Percentiles rank a stretch among this genome's conserved stretches.
Evolutionary conservation across 2,113 vertebrate species (phyloP).

Genomic region (Coreoperca whiteheadi): DNA sequence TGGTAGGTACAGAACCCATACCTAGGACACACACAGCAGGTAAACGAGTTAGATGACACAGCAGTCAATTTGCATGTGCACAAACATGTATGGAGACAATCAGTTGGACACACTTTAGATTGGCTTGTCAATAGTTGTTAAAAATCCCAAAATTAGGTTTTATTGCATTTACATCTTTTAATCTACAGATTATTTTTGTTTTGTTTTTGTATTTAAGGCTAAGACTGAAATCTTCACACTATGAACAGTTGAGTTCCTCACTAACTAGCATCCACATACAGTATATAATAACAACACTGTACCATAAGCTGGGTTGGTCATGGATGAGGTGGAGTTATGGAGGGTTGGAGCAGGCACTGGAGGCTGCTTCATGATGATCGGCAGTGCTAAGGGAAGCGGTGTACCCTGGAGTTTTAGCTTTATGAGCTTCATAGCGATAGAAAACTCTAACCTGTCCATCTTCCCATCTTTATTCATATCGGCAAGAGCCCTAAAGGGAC

Average conservation of each 20-base stretch:
- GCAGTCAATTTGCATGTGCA: background rate
- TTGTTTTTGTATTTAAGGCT: background rate
- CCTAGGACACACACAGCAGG: slow-evolving; percentile 76
- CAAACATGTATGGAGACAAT: background rate
- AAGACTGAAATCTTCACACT: background rate
- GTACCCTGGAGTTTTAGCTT: slow-evolving; percentile 96
- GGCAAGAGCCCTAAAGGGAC: slow-evolving; percentile 87
- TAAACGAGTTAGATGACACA: background rate
- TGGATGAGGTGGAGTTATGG: slow-evolving; percentile 53
- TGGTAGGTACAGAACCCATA: slow-evolving; percentile 90
- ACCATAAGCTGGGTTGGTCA: slow-evolving; percentile 91
- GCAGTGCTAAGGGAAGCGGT: slow-evolving; percentile 88
- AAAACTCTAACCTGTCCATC: slow-evolving; percentile 97
- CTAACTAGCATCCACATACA: background rate
- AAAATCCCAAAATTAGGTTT: slow-evolving; percentile 1
- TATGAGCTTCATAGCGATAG: slow-evolving; percentile 98
- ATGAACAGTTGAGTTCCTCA: background rate
- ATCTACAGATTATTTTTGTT: background rate
- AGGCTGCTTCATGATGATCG: slow-evolving; percentile 95
- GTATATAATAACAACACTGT: slow-evolving; percentile 26
- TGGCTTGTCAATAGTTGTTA: background rate
- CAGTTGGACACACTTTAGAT: slow-evolving; percentile 11
- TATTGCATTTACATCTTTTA: background rate
- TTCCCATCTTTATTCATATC: slow-evolving; percentile 97
- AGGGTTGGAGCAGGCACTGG: slow-evolving; percentile 85